These are phyloP conservation scores for Tethea ocularis DNA, from an alignment of 2,888 invertebrate genomes.

Conservation along the genomic window DNA sequence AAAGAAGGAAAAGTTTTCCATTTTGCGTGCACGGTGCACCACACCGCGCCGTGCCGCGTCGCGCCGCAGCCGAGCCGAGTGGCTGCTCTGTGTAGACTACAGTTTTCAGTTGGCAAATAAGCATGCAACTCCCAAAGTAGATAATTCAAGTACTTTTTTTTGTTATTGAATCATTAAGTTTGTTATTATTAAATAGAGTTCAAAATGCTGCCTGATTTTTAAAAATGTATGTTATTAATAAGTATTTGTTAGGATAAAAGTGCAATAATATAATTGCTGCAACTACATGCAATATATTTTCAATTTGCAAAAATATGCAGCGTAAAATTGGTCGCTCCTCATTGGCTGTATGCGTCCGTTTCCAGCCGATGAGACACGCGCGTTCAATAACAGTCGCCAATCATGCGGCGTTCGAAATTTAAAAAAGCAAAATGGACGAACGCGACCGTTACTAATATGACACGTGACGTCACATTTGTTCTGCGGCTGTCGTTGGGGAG, in stretches of 20 bases:
- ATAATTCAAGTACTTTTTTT: not conserved
- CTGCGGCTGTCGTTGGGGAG: conserved; percentile 51
- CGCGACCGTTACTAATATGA: conserved; percentile 77
- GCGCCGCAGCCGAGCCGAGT: not conserved
- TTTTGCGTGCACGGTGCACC: conserved; percentile 51
- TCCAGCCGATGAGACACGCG: conserved; percentile 52
- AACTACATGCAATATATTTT: conserved; percentile 14
- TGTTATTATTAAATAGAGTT: not conserved
- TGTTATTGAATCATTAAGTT: not conserved
- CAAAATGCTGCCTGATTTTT: not conserved
- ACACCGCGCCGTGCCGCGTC: conserved; percentile 15
- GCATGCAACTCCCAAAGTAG: conserved; percentile 16
- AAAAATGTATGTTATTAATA: too few relatives aligned
- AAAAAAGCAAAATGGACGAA: conserved; percentile 74
- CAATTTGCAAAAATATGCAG: conserved; percentile 25
- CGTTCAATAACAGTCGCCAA: conserved; percentile 72
- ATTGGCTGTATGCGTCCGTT: conserved; percentile 55
- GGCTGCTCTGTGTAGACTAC: conserved; percentile 34
- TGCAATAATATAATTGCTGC: not conserved
- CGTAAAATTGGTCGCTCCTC: conserved; percentile 34
- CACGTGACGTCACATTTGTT: conserved; percentile 75
- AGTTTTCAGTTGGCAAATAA: conserved; percentile 43
- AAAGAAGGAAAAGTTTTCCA: conserved; percentile 68
- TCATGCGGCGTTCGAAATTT: conserved; percentile 73
- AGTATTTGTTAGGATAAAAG: not conserved